Evolutionary conservation across 2,797 vertebrate genomes (phyloP).

Genomic region (Clarias platycephalus): DNA sequence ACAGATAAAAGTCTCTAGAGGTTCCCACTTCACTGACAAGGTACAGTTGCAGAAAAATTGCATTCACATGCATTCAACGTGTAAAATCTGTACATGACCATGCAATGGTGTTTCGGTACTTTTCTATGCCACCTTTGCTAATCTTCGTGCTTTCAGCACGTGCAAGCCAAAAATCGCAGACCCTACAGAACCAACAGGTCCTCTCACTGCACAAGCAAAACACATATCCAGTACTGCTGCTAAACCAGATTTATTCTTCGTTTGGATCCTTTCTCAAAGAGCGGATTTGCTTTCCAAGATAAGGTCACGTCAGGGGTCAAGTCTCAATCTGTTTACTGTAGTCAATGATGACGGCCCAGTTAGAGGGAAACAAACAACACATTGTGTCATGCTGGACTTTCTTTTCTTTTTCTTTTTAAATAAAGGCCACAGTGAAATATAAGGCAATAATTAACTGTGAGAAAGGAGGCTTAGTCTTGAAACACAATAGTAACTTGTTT

Average conservation of each 20-base stretch:
- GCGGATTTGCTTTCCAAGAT: conserved; percentile 64
- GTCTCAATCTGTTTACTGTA: conserved; percentile 66
- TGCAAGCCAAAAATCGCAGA: neutral
- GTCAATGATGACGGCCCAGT: conserved; percentile 63
- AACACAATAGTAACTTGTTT: conserved; percentile 57
- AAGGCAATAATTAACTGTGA: conserved; percentile 54
- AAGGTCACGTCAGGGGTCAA: conserved; percentile 64
- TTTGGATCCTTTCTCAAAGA: conserved; percentile 43
- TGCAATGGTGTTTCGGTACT: neutral
- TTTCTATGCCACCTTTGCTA: neutral
- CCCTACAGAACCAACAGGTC: conserved; percentile 65
- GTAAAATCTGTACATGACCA: neutral
- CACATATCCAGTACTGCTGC: conserved; percentile 70
- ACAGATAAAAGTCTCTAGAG: neutral
- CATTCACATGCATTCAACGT: neutral
- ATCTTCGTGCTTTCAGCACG: neutral
- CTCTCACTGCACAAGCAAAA: conserved; percentile 62
- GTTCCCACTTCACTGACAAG: neutral
- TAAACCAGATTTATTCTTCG: neutral
- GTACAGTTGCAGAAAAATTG: neutral
- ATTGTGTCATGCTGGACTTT: conserved; percentile 54
- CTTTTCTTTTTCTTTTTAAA: conserved; percentile 38
- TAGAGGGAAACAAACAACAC: conserved; percentile 58
- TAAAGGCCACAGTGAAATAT: conserved; percentile 55
- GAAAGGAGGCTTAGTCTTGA: conserved; percentile 48